Evolutionary conservation across 2,113 vertebrate genomes (phyloP).

Genomic region (Leuciscus idus): DNA sequence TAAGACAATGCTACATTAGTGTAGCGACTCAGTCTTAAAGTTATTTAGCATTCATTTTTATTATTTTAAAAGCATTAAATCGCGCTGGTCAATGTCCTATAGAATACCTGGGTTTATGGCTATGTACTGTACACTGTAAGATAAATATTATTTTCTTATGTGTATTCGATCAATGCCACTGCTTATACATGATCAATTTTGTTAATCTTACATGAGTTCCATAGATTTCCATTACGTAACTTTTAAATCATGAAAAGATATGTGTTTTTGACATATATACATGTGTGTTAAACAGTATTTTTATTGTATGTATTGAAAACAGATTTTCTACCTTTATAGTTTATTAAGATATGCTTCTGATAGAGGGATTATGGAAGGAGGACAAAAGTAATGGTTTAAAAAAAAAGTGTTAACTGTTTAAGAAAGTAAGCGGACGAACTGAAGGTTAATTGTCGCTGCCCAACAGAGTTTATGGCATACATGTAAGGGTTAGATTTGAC

Average conservation of each 20-base stretch:
- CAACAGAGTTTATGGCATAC: not conserved
- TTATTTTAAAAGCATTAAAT: too few relatives aligned
- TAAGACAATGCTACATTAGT: not conserved
- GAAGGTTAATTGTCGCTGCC: not conserved
- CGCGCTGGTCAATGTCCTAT: too few relatives aligned
- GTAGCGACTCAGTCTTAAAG: too few relatives aligned
- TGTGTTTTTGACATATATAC: not conserved
- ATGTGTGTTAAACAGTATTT: not conserved
- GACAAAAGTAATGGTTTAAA: not conserved
- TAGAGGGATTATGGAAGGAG: not conserved
- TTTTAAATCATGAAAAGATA: not conserved
- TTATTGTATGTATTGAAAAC: not conserved
- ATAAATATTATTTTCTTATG: too few relatives aligned
- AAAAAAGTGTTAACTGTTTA: not conserved
- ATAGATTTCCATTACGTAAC: not conserved
- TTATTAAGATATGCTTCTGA: not conserved
- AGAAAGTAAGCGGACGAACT: not conserved
- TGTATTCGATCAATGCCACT: not conserved
- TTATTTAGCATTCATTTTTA: not conserved
- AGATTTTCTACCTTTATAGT: not conserved
- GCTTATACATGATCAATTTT: not conserved
- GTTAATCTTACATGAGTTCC: not conserved
- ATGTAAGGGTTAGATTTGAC: not conserved
- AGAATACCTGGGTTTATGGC: too few relatives aligned
- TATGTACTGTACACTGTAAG: too few relatives aligned